Evolutionary conservation across 1,140 invertebrate genomes (phyloP), one percentile per base, ranked within the genome.

Genomic region (Neodiprion lecontei): DNA sequence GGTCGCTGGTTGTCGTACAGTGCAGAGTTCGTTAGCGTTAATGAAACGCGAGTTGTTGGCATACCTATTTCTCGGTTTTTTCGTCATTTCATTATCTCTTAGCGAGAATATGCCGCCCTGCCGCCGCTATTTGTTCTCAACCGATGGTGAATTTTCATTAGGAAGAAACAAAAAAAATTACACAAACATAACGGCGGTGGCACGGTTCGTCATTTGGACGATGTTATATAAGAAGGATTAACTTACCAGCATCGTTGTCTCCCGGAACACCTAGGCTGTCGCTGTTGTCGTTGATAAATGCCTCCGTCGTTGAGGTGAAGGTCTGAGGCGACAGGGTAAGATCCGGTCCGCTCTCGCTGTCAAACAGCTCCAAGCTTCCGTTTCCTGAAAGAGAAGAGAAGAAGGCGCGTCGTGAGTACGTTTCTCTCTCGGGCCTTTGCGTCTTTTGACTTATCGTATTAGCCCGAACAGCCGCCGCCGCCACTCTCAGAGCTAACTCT

Each of bases 281-380:
- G 74, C 91, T 92, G 87, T 92, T 92, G 88, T 93, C 92, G 88
- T 92, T 92, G 87, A 92, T 91, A 85, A 93, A 92, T 84, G 91
- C 90, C 85, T 93, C 92, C 74, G 92, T 89, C 76, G 91, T 90
- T 78, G 91, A 92, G 76, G 91, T 91, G 84, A 93, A 92, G 9
- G 92, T 91, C 83, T 93, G 92, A 74, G 93, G 92, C 73, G 93
- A 94, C 80, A 94, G 85, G 70, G 92, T 92, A 78, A 93, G 88
- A 81, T 93, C 93, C 81, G 92, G 92, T 68, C 92, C 92, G 75
- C 93, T 93, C 77, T 92, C 92, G 77, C 87, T 89, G 87, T 94
- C 93, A 85, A 94, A 93, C 80, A 94, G 86, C 83, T 93, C 92
- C 86, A 93, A 92, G 81, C 90, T 91, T 72, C 90, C 89, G 77